A percentile compares a stretch with the other conserved stretches of the same genome.
Evolutionary conservation across 1,140 invertebrate species (phyloP).

Genomic region (Hydropsyche tenuis): DNA sequence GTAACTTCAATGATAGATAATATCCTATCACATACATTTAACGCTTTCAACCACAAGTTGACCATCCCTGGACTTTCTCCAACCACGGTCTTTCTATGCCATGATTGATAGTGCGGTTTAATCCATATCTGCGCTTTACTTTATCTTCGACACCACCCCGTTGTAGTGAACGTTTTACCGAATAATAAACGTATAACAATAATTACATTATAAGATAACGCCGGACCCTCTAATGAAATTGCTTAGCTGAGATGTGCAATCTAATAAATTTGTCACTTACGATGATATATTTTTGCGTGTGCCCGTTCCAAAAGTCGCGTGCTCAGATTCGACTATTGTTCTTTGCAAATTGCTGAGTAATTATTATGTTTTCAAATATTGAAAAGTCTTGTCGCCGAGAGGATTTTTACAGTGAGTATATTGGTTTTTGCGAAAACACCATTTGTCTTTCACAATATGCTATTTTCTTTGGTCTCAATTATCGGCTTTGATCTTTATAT

Average conservation of each 20-base stretch:
- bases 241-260: neutral
- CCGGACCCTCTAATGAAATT: slow-evolving; percentile 32
- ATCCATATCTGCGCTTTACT: slow-evolving; percentile 34
- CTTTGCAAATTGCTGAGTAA: too few species aligned
- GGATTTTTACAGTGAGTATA: too few species aligned
- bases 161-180: slow-evolving; percentile 11
- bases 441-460: too few species aligned
- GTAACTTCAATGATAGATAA: too few species aligned
- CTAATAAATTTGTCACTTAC: slow-evolving; percentile 14
- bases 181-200: slow-evolving; percentile 28
- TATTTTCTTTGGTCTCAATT: too few species aligned
- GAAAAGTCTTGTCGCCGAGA: too few species aligned
- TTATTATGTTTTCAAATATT: too few species aligned
- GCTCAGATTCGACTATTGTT: too few species aligned
- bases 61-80: neutral
- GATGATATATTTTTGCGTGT: neutral
- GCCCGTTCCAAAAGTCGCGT: neutral
- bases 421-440: too few species aligned
- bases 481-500: too few species aligned
- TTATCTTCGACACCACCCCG: slow-evolving; percentile 34
- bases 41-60: too few species aligned
- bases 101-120: slow-evolving; percentile 40
- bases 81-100: slow-evolving; percentile 2
- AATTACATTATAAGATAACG: slow-evolving; percentile 28
- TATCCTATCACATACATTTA: too few species aligned